These are phyloP conservation scores for Pteromalus puparum DNA, from an alignment of 1,140 invertebrate species.

Conservation along the genomic window DNA sequence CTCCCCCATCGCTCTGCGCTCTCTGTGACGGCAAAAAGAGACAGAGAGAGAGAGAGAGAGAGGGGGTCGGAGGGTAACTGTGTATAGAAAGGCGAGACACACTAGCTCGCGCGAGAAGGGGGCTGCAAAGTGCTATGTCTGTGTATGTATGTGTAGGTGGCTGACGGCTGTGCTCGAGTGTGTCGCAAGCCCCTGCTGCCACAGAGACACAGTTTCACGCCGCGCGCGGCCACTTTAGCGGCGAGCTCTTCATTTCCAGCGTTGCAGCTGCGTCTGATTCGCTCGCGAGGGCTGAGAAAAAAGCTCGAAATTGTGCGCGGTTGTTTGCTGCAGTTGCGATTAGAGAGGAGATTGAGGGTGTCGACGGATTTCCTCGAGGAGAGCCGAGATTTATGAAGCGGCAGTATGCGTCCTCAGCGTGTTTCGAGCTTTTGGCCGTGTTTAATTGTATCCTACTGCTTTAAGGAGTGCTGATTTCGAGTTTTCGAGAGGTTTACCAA, in stretches of 20 bases:
- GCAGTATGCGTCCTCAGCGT: background rate
- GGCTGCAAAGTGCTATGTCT: too few relatives aligned
- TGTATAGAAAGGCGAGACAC: background rate
- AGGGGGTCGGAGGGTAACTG: background rate
- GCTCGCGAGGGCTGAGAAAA: background rate
- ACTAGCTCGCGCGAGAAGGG: background rate
- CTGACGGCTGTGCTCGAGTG: background rate
- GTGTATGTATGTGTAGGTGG: background rate
- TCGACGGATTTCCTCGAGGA: conserved; percentile 30
- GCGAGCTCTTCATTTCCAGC: conserved; percentile 6
- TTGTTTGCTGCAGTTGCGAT: background rate
- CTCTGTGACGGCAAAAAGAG: background rate
- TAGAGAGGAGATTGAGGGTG: conserved; percentile 26
- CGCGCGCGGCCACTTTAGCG: conserved; percentile 22
- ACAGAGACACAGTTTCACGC: conserved; percentile 69
- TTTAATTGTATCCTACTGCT: too few relatives aligned
- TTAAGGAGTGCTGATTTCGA: too few relatives aligned
- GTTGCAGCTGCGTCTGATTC: background rate
- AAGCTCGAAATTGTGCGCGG: conserved; percentile 31
- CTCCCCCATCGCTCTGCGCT: background rate
- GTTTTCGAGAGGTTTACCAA: background rate
- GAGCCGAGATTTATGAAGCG: background rate
- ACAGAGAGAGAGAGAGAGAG: conserved; percentile 22
- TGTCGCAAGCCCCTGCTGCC: conserved; percentile 56
- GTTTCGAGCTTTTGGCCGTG: background rate